Conservation (phyloP, 2,113 vertebrate genomes). For the Panthera leo region DNA sequence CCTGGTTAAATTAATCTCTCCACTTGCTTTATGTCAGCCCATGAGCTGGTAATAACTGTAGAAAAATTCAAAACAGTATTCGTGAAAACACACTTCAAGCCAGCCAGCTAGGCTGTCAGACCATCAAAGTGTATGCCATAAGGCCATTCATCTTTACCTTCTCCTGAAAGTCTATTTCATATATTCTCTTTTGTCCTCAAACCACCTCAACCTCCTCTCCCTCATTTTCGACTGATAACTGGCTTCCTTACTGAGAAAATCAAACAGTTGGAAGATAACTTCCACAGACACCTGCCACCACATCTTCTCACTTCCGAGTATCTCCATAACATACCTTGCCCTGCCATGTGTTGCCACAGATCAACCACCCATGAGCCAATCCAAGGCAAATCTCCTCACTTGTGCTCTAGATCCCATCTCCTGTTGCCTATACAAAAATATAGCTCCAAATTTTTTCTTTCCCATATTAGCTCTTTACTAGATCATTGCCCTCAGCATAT, state of each 20-base stretch:
- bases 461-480: neutral
- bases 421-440: neutral
- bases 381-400: neutral
- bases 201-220: neutral
- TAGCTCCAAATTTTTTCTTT: too few relatives aligned
- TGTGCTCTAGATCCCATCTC: neutral
- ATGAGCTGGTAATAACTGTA: neutral
- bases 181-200: neutral
- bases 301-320: neutral
- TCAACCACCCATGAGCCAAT: neutral
- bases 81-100: neutral
- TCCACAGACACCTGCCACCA: neutral
- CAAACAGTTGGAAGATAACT: neutral
- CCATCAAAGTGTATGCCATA: neutral
- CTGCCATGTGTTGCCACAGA: neutral
- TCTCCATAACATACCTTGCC: neutral
- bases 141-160: neutral
- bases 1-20: neutral
- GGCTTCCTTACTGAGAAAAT: neutral
- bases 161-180: neutral
- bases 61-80: neutral
- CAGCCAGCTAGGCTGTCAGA: neutral
- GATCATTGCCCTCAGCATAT: neutral
- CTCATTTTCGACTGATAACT: neutral
- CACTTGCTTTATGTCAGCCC: neutral